A percentile compares a stretch with the other conserved stretches of the same genome.
phyloP scores from a whole-genome alignment of 1,140 invertebrate species.

The Triops longicaudatus region DNA sequence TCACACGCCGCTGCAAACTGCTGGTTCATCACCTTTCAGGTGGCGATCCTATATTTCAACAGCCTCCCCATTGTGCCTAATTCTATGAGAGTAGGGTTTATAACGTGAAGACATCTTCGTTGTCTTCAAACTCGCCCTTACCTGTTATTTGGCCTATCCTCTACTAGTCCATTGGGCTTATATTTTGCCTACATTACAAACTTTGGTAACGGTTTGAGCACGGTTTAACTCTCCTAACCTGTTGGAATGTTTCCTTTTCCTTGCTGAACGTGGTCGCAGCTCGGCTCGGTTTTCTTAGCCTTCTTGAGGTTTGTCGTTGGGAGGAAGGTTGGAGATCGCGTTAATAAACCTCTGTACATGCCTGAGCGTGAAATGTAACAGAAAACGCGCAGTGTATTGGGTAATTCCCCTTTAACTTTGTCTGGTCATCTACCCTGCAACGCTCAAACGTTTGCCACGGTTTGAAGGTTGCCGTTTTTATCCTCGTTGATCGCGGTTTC shows the following conservation, averaged over 20 bases:
- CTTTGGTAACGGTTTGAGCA: background rate
- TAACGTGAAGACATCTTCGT: background rate
- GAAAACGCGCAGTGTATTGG: background rate
- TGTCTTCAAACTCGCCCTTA: background rate
- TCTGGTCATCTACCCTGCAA: conserved; percentile 6
- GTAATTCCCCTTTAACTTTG: conserved; percentile 3
- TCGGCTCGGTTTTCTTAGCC: background rate
- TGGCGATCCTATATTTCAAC: background rate
- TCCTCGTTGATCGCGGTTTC: background rate
- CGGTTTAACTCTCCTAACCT: background rate
- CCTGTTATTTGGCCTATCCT: background rate
- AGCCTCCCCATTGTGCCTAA: background rate
- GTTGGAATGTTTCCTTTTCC: background rate
- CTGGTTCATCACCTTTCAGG: background rate
- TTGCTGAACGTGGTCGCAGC: background rate
- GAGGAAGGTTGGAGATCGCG: background rate
- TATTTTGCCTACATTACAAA: too few relatives aligned
- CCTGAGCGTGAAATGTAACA: background rate
- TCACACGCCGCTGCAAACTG: background rate
- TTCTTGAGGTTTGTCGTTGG: background rate
- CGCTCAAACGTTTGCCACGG: background rate
- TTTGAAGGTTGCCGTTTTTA: background rate
- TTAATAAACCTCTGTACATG: background rate
- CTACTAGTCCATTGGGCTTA: background rate
- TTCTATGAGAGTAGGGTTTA: background rate